A percentile compares a stretch with the other conserved stretches of the same genome.
Evolutionary conservation across 2,113 vertebrate genomes (phyloP).

Genomic region (Spizaetus ornatus): DNA sequence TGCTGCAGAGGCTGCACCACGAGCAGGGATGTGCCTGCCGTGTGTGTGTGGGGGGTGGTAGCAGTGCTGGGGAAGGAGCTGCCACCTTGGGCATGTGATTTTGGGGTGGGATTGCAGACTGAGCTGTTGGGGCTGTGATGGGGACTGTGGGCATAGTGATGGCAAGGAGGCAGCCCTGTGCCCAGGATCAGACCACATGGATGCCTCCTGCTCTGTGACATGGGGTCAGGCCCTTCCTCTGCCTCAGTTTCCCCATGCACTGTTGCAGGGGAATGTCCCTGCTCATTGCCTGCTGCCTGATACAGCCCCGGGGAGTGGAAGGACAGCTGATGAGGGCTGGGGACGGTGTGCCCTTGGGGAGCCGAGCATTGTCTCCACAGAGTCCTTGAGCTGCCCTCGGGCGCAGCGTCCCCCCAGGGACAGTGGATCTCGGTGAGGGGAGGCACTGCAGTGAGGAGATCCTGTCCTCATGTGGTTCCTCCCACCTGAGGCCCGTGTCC

Average conservation of each 20-base stretch:
- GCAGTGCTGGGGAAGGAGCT: neutral
- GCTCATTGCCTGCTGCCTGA: neutral
- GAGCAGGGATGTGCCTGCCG: neutral
- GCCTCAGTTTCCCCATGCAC: neutral
- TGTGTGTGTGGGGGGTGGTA: accelerated
- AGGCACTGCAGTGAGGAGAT: neutral
- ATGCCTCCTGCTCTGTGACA: neutral
- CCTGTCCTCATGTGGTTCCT: neutral
- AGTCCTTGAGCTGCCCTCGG: neutral
- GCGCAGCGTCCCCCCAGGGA: accelerated
- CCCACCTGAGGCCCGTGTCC: neutral
- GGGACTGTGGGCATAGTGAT: neutral
- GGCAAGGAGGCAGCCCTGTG: neutral
- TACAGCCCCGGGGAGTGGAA: neutral
- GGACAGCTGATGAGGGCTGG: neutral
- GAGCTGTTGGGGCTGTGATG: neutral
- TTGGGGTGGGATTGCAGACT: neutral
- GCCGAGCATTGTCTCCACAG: neutral
- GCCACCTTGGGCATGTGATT: neutral
- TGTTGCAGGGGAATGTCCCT: neutral
- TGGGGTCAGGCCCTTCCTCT: neutral
- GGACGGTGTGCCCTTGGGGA: neutral
- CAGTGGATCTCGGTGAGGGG: neutral
- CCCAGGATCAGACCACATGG: neutral
- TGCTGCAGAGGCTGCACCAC: conserved; percentile 14